Evolutionary conservation across 2,888 invertebrate genomes (phyloP).

Genomic region (Hoplodrina ambigua): DNA sequence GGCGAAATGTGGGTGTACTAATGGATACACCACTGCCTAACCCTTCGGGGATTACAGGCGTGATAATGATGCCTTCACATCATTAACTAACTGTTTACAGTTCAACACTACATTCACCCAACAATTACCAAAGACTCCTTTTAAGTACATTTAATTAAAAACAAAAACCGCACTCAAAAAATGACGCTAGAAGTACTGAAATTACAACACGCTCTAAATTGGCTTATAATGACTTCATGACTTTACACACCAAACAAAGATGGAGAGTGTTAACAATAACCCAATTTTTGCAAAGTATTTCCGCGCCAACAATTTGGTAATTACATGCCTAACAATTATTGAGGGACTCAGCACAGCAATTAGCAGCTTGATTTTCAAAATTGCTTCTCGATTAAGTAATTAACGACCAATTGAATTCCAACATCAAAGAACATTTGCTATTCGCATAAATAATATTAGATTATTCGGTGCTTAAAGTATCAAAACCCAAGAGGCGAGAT

Average conservation of each 20-base stretch:
- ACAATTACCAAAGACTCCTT: not conserved
- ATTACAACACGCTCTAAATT: slow-evolving; percentile 18
- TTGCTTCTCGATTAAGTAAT: slow-evolving; percentile 54
- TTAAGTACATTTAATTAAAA: not conserved
- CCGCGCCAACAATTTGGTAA: slow-evolving; percentile 37
- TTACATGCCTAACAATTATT: slow-evolving; percentile 44
- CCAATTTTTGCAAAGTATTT: slow-evolving; percentile 40
- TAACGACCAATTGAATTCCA: slow-evolving; percentile 32
- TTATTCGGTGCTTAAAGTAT: slow-evolving; percentile 32
- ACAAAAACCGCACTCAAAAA: not conserved
- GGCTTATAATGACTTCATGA: slow-evolving; percentile 34
- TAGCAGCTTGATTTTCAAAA: slow-evolving; percentile 45
- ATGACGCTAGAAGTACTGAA: not conserved
- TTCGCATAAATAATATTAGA: slow-evolving; percentile 25
- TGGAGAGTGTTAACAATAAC: slow-evolving; percentile 30
- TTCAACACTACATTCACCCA: not conserved
- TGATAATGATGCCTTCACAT: too few relatives aligned
- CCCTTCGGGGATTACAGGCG: too few relatives aligned
- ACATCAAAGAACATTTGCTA: slow-evolving; percentile 38
- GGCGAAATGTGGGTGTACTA: too few relatives aligned
- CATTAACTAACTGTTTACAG: too few relatives aligned
- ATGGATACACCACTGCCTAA: too few relatives aligned
- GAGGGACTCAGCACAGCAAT: slow-evolving; percentile 32
- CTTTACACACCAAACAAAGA: slow-evolving; percentile 30
- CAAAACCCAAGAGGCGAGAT: slow-evolving; percentile 18